Base-by-base conservation (phyloP, 2,113 vertebrate genomes). In the Sceloporus undulatus region DNA sequence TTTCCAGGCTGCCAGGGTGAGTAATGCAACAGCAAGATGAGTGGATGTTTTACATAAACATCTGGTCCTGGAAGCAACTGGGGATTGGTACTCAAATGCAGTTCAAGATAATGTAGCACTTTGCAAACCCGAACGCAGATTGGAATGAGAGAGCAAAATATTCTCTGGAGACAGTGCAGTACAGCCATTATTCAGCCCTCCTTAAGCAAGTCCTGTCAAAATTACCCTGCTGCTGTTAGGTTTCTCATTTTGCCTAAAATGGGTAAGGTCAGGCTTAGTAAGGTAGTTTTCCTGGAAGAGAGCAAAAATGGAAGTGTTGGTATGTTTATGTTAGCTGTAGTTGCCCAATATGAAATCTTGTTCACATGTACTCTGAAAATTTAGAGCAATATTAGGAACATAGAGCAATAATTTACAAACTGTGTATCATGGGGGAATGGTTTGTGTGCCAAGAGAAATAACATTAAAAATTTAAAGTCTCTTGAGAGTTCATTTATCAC, bases 21-120 rank as follows among this genome's bases (percentile, higher is more conserved):
- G 62, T 78, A 66, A 9, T 81, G 76, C 85, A 86, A 65, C 48
- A 0, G 14, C 52, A 68, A 75, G 89, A 85, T 54, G 77, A 42
- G 70, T 84, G 86, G 21, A 87, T 86, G 59, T 42, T 81, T 85
- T n/a, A 70, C 82, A 66, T 59, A 89, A 91, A 66, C 14, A 86
- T 34, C 52, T 88, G 13, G 48, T 48, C 68, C 90, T 92, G 76
- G 74, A 77, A 85, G 34, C 73, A 82, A n/a, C 62, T 70, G 11
- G n/a, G 62, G 74, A 70, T 86, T 76, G 65, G 25, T 77, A 82
- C 48, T 87, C 52, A 68, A 76, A 76, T 3, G 59, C 68, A 86
- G 3, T 1, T 5, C 38, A 89, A 86, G 59, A 8, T 8, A 83
- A 83, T 90, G 48, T 86, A 5, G 2, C 82, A 3, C 76, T 90